Evolutionary conservation across 2,888 invertebrate genomes (phyloP).

Genomic region (Bimastos eiseni): DNA sequence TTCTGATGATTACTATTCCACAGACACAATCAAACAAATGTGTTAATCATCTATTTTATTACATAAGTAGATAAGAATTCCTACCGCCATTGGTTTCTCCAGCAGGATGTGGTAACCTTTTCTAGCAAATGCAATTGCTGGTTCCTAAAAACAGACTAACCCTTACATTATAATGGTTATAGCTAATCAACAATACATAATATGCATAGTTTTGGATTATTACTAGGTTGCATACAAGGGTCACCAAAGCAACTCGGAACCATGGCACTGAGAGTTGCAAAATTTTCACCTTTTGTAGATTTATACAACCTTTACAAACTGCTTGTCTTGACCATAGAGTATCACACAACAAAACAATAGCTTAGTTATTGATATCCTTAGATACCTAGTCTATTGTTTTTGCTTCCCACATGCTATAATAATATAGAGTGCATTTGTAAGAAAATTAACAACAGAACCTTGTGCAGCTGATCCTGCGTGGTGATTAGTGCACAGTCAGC

Average conservation of each 20-base stretch:
- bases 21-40: neutral
- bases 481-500: constrained; percentile 61
- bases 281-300: no score
- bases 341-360: no score
- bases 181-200: neutral
- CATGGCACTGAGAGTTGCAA: no score
- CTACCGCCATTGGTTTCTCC: constrained; percentile 65
- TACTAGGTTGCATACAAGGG: no score
- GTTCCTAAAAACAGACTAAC: constrained; percentile 51
- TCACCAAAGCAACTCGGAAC: no score
- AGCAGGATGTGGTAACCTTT: constrained; percentile 63
- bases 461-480: constrained; percentile 59
- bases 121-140: constrained; percentile 61
- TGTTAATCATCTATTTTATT: neutral
- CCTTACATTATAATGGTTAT: neutral
- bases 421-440: neutral
- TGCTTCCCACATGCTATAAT: neutral
- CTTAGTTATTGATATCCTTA: neutral
- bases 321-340: no score
- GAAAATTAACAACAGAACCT: constrained; percentile 44
- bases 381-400: neutral
- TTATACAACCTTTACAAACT: no score
- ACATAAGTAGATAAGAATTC: constrained; percentile 36
- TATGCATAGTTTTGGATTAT: no score
- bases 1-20: neutral